A percentile compares a stretch with the other conserved stretches of the same genome.
phyloP scores from a whole-genome alignment of 2,888 invertebrate species.

The Dicroscelio sp. region DNA sequence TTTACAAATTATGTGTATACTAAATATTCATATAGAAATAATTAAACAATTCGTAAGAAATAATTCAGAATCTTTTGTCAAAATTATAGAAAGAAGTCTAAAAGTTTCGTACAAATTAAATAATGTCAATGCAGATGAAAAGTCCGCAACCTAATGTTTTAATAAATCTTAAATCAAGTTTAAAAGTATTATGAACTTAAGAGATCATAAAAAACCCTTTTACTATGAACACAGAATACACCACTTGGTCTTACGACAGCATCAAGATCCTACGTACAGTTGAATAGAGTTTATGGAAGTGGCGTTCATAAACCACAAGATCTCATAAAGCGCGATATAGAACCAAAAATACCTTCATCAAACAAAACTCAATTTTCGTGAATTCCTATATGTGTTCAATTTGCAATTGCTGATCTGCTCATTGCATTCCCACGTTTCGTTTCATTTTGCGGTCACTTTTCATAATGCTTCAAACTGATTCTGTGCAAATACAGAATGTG shows the following conservation, averaged over 20 bases:
- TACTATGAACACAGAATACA: background rate
- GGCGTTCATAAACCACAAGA: slow-evolving; percentile 35
- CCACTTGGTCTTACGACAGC: background rate
- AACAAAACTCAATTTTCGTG: slow-evolving; percentile 28
- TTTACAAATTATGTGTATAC: too few species aligned
- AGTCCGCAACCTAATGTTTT: background rate
- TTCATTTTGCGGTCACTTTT: slow-evolving; percentile 18
- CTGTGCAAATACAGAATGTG: background rate
- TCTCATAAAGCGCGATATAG: slow-evolving; percentile 20
- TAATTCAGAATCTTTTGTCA: too few species aligned
- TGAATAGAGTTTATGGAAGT: slow-evolving; percentile 41
- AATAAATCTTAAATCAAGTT: slow-evolving; percentile 31
- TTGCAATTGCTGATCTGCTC: background rate
- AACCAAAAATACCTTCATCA: slow-evolving; percentile 36
- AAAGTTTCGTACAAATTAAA: too few species aligned
- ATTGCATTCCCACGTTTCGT: background rate
- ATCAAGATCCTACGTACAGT: slow-evolving; percentile 14
- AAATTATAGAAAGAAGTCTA: too few species aligned
- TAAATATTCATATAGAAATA: too few species aligned
- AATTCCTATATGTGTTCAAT: background rate
- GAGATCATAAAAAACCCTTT: slow-evolving; percentile 3
- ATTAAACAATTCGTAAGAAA: too few species aligned
- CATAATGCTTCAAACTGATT: background rate
- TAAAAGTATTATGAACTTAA: slow-evolving; percentile 22
- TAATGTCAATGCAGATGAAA: too few species aligned